Evolutionary conservation across 2,113 vertebrate species (phyloP).

Genomic region (Mellivora capensis): DNA sequence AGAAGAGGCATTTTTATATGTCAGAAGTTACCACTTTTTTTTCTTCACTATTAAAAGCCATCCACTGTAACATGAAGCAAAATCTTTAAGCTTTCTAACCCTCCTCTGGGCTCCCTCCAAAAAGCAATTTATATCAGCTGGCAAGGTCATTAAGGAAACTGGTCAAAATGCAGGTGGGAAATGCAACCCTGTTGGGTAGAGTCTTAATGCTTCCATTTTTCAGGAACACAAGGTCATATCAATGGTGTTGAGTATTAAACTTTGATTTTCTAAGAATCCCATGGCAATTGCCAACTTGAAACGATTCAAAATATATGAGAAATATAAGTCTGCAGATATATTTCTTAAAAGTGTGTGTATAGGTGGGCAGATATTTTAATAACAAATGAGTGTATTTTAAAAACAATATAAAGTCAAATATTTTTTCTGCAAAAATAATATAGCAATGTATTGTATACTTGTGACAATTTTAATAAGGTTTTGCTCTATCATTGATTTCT

Average conservation of each 20-base stretch:
- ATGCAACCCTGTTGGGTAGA: conserved; percentile 42
- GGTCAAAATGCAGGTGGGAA: conserved; percentile 64
- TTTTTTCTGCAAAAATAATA: not conserved
- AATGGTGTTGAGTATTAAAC: conserved; percentile 32
- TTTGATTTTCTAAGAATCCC: conserved; percentile 24
- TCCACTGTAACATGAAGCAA: conserved; percentile 61
- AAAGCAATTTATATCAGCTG: conserved; percentile 65
- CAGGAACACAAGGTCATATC: conserved; percentile 58
- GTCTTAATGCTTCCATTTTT: conserved; percentile 49
- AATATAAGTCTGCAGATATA: not conserved
- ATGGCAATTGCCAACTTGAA: not conserved
- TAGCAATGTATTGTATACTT: not conserved
- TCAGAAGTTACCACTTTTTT: conserved; percentile 16
- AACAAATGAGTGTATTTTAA: conserved; percentile 11
- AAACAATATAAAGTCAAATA: not conserved
- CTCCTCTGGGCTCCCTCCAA: conserved; percentile 30
- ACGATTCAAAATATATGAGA: not conserved
- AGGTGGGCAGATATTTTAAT: not conserved
- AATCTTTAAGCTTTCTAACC: conserved; percentile 61
- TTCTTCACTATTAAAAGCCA: conserved; percentile 26
- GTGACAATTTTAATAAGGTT: not conserved
- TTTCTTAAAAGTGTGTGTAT: not conserved
- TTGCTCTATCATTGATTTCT: not conserved
- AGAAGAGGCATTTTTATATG: conserved; percentile 1
- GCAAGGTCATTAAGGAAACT: conserved; percentile 59